These are phyloP conservation scores for Aleiodes sp. DNA, from an alignment of 1,140 invertebrate genomes.

Conservation along the genomic window DNA sequence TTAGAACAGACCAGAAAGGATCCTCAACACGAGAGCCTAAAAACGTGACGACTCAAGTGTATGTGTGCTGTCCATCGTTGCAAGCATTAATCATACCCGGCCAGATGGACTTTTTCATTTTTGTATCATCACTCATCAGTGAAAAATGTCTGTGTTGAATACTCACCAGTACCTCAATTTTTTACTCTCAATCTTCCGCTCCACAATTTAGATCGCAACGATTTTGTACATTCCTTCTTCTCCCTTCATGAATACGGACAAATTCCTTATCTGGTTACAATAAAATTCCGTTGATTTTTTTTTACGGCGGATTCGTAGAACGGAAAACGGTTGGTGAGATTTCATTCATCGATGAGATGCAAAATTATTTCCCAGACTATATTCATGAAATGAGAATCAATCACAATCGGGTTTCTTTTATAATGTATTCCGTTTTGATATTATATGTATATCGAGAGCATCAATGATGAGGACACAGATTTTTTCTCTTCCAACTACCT, in stretches of 20 bases:
- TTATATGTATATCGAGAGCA: slow-evolving; percentile 22
- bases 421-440: slow-evolving; percentile 28
- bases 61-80: slow-evolving; percentile 4
- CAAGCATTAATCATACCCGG: slow-evolving; percentile 20
- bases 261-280: not conserved
- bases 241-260: not conserved
- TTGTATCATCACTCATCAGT: not conserved
- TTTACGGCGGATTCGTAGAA: not conserved
- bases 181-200: not conserved
- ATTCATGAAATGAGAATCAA: slow-evolving; percentile 25
- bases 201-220: slow-evolving; percentile 7
- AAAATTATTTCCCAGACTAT: slow-evolving; percentile 43
- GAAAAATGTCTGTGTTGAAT: not conserved
- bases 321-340: not conserved
- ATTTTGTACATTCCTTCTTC: not conserved
- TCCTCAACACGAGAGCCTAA: too few relatives aligned
- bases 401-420: slow-evolving; percentile 20
- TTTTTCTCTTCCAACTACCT: slow-evolving; percentile 14
- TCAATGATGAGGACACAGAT: slow-evolving; percentile 1
- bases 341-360: slow-evolving; percentile 40
- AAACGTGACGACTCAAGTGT: not conserved
- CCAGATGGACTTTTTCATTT: not conserved
- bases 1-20: not conserved
- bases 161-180: not conserved
- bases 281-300: slow-evolving; percentile 12